These are phyloP conservation scores for Euwallacea similis DNA, from an alignment of 1,140 invertebrate genomes.

Conservation along the genomic window DNA sequence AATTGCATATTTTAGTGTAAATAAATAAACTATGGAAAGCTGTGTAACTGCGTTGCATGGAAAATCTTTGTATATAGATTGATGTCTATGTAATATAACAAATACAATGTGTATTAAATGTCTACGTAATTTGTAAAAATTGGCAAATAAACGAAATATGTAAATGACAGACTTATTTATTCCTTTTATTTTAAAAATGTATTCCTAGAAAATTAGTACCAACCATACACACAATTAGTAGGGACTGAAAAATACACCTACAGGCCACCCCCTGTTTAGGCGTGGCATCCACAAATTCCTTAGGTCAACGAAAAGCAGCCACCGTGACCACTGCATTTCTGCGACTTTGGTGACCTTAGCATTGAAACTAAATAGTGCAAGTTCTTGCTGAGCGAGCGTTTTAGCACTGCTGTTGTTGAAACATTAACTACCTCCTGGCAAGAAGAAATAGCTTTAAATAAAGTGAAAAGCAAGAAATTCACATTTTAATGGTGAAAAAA, in stretches of 20 bases:
- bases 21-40: conserved; percentile 14
- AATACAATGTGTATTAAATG: background rate
- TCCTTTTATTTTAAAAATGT: too few relatives aligned
- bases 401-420: too few relatives aligned
- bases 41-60: background rate
- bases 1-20: conserved; percentile 30
- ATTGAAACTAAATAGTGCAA: conserved; percentile 12
- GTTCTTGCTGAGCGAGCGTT: background rate
- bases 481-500: too few relatives aligned
- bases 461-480: too few relatives aligned
- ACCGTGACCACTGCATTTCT: conserved; percentile 11
- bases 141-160: background rate
- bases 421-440: too few relatives aligned
- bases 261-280: conserved; percentile 5
- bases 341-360: conserved; percentile 15
- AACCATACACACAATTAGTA: too few relatives aligned
- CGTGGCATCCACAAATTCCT: conserved; percentile 14
- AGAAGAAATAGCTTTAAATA: too few relatives aligned
- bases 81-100: background rate
- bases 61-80: background rate
- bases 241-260: too few relatives aligned
- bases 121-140: background rate
- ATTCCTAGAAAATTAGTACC: too few relatives aligned
- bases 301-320: conserved; percentile 3
- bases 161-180: background rate